Base-by-base conservation (phyloP, 2,797 vertebrate species). In the Myoxocephalus aenaeus region DNA sequence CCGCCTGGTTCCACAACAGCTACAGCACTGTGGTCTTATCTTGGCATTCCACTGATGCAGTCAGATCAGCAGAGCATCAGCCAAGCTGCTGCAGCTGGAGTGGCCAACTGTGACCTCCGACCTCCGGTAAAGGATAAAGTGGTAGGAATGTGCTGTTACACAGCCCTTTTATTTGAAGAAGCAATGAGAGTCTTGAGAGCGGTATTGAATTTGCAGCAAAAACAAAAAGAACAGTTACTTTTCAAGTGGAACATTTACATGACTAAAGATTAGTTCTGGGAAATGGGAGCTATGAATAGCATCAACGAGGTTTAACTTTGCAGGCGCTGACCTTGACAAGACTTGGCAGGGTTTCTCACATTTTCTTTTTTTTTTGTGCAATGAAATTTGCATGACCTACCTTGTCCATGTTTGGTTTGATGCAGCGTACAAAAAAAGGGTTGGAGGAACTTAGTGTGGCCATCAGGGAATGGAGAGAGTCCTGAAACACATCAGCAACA, bases 361-460 rank as follows among this genome's bases (percentile, higher is more conserved):
- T 40, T 59, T 77, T 75, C 71, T 74, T 42, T 50, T 44, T 44
- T 66, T 69, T 82, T 38, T 51, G 18, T 83, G 67, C 71, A 73
- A 44, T 83, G 32, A 79, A 88, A 85, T 88, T 82, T 79, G 70
- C 57, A 77, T 83, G 79, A 85, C 89, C 91, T 93, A 97, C 97
- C 96, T 98, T 98, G 78, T 96, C 93, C 89, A 96, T 96, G 88
- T 98, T 98, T 86, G 97, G 97, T 92, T 98, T 98, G 91, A 98
- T 97, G 94, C 97, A 98, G 87, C 97, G 97, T 50, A 98, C 96
- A 90, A 98, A 98, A 88, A 98, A 97, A 0, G 97, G 97, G 84
- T 98, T 98, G 82, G 96, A 98, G 76, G 95, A 94, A 89, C 96
- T 97, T 68, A 98, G 95, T 0, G 96, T 97, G 54, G 95, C 96